Base-by-base conservation (phyloP, 2,888 invertebrate species). In the Drosophila kambysellisi region DNA sequence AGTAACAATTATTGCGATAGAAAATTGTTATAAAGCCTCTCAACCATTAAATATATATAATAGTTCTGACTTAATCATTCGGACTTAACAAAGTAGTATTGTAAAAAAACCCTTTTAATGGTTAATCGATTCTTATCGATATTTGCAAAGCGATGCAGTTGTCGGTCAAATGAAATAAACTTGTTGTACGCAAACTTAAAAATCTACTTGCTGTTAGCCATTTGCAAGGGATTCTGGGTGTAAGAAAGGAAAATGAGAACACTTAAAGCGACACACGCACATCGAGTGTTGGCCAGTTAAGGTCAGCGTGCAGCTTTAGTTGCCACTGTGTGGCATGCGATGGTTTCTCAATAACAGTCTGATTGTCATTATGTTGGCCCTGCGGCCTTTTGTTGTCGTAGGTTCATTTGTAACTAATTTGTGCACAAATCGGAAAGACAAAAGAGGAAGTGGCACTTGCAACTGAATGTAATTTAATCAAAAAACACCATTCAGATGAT, bases 401-500 rank as follows among this genome's bases (percentile, higher is more conserved):
- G 87, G 80, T 75, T 88, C 89, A 80, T 83, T 90, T 87, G 87
- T 87, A 79, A 87, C 87, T 87, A 90, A 87, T 87, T 87, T 87
- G 90, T 90, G 90, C 90, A 87, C 61, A 82, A 70, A 81, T 88
- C 65, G 89, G 64, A 88, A 84, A 88, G 76, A 78, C 88, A 89
- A 88, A 76, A 74, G 85, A 58, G 56, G 53, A 50, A 48, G 52
- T 29, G 20, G 25, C 74, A 51, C 11, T 29, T 43, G 17, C 51
- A 46, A 35, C 37, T 25, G 52, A 52, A 30, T 53, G 84, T 87
- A 85, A 85, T 84, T 75, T 69, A 89, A 85, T 82, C 74, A 74
- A 82, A 72, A 69, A 43, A 17, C 29, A 11, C 69, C 11, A 58
- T 35, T 33, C 43, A 39, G 33, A 61, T 61, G 66, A 56, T 72